These are phyloP conservation scores for Oscheius sp. DNA, from an alignment of 2,888 invertebrate genomes.

Conservation along the genomic window DNA sequence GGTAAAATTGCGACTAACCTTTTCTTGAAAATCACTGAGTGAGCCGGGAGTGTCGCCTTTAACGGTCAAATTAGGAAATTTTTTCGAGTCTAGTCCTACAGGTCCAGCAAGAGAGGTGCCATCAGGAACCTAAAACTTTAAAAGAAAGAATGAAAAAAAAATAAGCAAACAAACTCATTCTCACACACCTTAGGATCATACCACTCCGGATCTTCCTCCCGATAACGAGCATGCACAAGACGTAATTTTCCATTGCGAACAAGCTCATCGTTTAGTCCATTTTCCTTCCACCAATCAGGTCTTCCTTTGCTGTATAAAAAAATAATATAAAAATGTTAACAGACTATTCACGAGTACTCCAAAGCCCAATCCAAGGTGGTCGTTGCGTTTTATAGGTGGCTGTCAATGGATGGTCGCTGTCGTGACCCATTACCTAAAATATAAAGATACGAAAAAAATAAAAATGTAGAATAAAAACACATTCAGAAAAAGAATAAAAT, in stretches of 20 bases:
- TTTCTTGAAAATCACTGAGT: conserved; percentile 61
- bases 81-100: conserved; percentile 61
- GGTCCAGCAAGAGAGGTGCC: conserved; percentile 66
- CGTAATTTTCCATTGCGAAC: conserved; percentile 49
- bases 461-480: too few relatives aligned
- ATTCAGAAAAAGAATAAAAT: too few relatives aligned
- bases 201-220: conserved; percentile 63
- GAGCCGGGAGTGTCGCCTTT: conserved; percentile 63
- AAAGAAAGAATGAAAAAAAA: not conserved
- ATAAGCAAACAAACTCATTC: not conserved
- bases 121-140: conserved; percentile 55
- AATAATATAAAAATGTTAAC: conserved; percentile 14
- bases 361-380: conserved; percentile 64
- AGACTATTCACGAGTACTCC: conserved; percentile 62
- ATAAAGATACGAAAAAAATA: not conserved
- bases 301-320: conserved; percentile 58
- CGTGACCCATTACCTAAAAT: conserved; percentile 52
- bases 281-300: conserved; percentile 66
- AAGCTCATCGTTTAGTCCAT: conserved; percentile 51
- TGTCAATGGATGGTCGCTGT: conserved; percentile 54
- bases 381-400: conserved; percentile 60
- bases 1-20: conserved; percentile 33
- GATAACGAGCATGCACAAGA: conserved; percentile 37
- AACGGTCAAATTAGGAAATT: conserved; percentile 50
- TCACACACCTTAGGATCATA: conserved; percentile 47